Evolutionary conservation across 1,140 invertebrate species (phyloP), one percentile per base, ranked within the genome.

Genomic region (Sarcophaga peregrina): DNA sequence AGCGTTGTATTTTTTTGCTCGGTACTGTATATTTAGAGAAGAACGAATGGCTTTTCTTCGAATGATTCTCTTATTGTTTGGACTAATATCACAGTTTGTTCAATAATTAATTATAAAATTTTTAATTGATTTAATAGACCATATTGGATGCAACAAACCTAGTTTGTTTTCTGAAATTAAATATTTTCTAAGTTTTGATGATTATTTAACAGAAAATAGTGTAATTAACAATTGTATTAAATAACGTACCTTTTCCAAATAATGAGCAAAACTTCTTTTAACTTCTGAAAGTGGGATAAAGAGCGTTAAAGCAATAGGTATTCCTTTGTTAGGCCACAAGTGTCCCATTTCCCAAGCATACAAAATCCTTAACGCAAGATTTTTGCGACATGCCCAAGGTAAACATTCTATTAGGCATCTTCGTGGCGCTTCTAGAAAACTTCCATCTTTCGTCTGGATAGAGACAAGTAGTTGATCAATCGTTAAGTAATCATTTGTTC

Each of bases 221-320:
- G 25, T 37, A 37, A 37, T 37, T 37, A 37, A 37, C 4, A 37
- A 37, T 37, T 37, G 75, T 4, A 47, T 80, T 80, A 9, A 72
- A 73, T 74, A 37, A 37, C 25, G 25, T 84, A 84, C 84, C 78
- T 84, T 84, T 83, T 84, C 84, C 0, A 84, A 25, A 46, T 83
- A 85, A 80, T 84, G 73, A 17, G 83, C 52, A 62, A 85, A 78
- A 72, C 81, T 84, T 72, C 91, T 91, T 37, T 91, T 90, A 0
- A 93, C 87, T 84, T 93, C 92, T 9, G 91, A 86, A 7, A 93
- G 86, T 0, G 92, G 92, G 13, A 93, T 91, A 82, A 93, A 92
- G 72, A 93, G 90, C 7, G 92, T 91, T 83, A 92, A 81, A 7
- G 90, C 89, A 8, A 89, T 85, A 8, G 85, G 84, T 10, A 90